These are phyloP conservation scores for Indicator maculatus DNA, from an alignment of 2,113 vertebrate genomes.

Conservation along the genomic window DNA sequence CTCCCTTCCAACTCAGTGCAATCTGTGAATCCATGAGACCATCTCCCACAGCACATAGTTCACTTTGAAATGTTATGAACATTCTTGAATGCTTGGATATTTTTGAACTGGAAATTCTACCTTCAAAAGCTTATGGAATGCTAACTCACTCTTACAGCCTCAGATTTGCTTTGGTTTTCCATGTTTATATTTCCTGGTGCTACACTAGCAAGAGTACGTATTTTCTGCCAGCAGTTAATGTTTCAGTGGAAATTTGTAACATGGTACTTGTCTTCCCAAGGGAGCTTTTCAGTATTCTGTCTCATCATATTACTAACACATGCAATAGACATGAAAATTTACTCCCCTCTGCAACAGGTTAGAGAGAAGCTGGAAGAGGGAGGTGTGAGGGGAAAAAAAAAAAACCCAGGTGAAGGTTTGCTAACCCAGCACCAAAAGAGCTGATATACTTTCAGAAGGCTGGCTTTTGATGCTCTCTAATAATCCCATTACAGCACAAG, in stretches of 20 bases:
- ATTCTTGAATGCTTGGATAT: background rate
- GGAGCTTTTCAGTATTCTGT: background rate
- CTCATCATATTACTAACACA: background rate
- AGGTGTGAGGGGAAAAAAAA: rapidly evolving
- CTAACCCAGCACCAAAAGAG: background rate
- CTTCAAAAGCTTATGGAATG: background rate
- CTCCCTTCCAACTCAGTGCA: too few species aligned
- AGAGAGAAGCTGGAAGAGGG: background rate
- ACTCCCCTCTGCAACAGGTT: background rate
- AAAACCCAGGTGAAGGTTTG: background rate
- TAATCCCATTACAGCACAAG: background rate
- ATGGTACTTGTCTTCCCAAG: background rate
- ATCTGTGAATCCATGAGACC: background rate
- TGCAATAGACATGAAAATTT: background rate
- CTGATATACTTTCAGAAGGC: rapidly evolving
- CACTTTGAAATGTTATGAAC: background rate
- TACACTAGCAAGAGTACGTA: background rate
- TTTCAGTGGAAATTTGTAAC: background rate
- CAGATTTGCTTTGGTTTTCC: background rate
- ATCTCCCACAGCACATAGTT: background rate
- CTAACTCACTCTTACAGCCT: background rate
- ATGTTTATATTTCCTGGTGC: rapidly evolving
- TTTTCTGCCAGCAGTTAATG: background rate
- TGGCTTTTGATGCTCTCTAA: background rate
- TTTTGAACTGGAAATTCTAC: background rate